These are phyloP conservation scores for Physocephala rufipes DNA, from an alignment of 2,888 invertebrate genomes.

Conservation along the genomic window DNA sequence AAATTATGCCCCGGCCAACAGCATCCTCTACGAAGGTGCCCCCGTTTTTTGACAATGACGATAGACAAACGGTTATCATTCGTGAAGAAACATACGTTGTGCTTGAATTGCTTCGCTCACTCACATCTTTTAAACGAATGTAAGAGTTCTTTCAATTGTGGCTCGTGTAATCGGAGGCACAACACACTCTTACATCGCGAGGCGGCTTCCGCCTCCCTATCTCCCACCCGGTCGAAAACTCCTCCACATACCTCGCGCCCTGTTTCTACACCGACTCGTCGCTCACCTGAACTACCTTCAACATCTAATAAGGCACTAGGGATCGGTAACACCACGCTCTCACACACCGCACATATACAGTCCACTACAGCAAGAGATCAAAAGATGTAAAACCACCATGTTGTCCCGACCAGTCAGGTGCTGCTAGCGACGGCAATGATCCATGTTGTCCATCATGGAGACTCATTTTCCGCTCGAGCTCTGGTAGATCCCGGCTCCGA, in stretches of 20 bases:
- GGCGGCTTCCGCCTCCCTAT: background rate
- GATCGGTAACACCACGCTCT: too few species aligned
- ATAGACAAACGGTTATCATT: background rate
- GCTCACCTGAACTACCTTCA: background rate
- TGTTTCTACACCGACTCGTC: too few species aligned
- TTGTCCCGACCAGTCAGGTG: too few species aligned
- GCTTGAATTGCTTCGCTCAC: background rate
- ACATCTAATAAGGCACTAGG: too few species aligned
- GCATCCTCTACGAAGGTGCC: background rate
- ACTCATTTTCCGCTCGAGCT: too few species aligned
- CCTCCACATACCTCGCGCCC: background rate
- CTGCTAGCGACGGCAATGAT: too few species aligned
- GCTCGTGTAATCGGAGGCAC: background rate
- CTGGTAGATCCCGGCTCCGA: too few species aligned
- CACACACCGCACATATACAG: too few species aligned
- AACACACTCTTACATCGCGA: background rate
- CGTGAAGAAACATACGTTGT: background rate
- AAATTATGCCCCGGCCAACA: background rate
- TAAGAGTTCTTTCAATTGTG: background rate
- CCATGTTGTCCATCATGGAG: too few species aligned
- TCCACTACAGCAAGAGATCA: too few species aligned
- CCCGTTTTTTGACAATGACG: constrained; percentile 13
- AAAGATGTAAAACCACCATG: too few species aligned
- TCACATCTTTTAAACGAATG: background rate
- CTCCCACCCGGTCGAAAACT: background rate